Evolutionary conservation across 2,888 invertebrate genomes (phyloP).

Genomic region (Arge pagana): DNA sequence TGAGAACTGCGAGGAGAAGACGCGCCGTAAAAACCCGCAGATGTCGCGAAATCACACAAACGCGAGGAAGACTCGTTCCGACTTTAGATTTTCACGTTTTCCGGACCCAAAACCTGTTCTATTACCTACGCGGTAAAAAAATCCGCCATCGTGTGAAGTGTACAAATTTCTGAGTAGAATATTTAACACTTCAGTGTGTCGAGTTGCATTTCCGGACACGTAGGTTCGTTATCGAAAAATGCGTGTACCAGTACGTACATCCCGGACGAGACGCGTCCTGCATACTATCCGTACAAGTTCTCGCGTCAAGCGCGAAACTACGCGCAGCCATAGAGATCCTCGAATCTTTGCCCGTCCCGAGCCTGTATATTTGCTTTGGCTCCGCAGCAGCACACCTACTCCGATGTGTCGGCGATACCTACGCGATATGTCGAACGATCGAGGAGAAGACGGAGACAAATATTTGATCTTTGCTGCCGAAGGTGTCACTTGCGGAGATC

Average conservation of each 20-base stretch:
- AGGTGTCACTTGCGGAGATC: slow-evolving; percentile 9
- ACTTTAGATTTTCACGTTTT: no score
- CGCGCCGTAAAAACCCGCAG: background rate
- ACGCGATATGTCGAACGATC: background rate
- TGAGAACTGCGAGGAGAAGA: background rate
- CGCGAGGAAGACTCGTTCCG: no score
- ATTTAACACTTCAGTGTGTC: background rate
- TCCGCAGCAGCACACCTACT: slow-evolving; percentile 17
- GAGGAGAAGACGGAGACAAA: slow-evolving; percentile 10
- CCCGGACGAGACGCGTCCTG: background rate
- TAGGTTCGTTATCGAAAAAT: background rate
- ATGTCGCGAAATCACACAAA: no score
- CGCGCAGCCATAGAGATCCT: background rate
- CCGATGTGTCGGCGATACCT: no score
- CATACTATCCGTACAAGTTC: no score
- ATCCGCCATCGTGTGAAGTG: background rate
- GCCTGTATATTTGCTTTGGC: slow-evolving; percentile 10
- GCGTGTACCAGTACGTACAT: no score
- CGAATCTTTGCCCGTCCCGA: slow-evolving; percentile 3
- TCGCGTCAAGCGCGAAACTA: no score
- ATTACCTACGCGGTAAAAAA: no score
- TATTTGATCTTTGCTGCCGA: slow-evolving; percentile 9
- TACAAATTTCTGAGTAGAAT: background rate
- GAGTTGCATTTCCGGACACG: background rate
- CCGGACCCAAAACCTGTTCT: no score